Conservation (phyloP, 2,797 vertebrate genomes). For the Naso thynnoides region DNA sequence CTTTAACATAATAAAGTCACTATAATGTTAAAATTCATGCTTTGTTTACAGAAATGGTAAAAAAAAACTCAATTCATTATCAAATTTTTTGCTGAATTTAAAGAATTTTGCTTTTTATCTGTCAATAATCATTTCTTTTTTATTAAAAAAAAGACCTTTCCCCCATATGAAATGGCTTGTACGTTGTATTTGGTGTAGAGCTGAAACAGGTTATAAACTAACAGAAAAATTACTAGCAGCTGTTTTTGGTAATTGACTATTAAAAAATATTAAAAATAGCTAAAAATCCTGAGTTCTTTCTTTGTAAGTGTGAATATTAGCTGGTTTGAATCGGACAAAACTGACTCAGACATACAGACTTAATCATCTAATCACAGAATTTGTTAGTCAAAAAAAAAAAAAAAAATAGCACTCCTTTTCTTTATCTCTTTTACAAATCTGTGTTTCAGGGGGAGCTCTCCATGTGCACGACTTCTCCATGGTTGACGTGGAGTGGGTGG, state of each 20-base stretch:
- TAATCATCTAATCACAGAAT: no score
- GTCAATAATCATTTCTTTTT: neutral
- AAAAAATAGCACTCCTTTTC: rapidly evolving
- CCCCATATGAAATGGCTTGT: neutral
- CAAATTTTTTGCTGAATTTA: neutral
- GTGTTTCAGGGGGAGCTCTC: constrained; percentile 86
- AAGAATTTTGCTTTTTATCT: no score
- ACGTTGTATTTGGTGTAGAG: neutral
- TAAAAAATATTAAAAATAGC: no score
- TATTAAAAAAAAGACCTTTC: neutral
- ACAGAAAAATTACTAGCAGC: neutral
- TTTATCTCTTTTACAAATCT: neutral
- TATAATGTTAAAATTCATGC: neutral
- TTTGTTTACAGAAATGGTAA: neutral
- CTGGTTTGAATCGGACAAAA: no score
- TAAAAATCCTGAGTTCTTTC: neutral
- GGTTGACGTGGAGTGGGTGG: constrained; percentile 87
- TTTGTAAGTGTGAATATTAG: neutral
- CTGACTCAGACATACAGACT: neutral
- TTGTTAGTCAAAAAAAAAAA: no score
- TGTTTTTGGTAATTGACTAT: neutral
- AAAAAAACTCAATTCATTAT: neutral
- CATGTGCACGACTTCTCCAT: constrained; percentile 90
- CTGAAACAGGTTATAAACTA: neutral
- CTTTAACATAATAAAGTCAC: neutral